Evolutionary conservation across 2,113 vertebrate species (phyloP).

Genomic region (Otus sunia): DNA sequence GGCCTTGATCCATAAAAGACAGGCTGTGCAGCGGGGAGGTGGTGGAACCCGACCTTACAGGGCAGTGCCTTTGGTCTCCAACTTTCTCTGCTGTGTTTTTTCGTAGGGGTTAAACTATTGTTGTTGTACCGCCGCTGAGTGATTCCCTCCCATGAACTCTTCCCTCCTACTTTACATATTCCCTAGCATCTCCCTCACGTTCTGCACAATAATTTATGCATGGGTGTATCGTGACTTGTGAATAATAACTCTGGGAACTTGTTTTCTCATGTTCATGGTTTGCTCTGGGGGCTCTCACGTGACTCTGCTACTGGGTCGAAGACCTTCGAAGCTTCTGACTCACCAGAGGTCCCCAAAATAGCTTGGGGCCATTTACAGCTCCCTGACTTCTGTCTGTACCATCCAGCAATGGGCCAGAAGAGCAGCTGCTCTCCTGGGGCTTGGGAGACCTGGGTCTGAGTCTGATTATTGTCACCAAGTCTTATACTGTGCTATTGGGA

Average conservation of each 20-base stretch:
- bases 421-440: background rate
- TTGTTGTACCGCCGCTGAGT: background rate
- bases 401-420: background rate
- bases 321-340: background rate
- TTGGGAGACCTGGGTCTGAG: background rate
- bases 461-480: accelerated
- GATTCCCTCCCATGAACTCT: conserved; percentile 3
- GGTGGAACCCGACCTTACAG: background rate
- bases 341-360: background rate
- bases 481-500: background rate
- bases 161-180: background rate
- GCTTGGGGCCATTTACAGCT: background rate
- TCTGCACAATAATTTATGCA: background rate
- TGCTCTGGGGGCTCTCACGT: background rate
- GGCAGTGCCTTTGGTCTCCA: background rate
- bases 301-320: background rate
- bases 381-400: background rate
- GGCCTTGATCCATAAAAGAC: background rate
- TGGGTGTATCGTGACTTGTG: background rate
- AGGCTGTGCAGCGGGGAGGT: background rate
- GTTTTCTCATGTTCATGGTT: background rate
- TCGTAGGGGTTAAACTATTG: background rate
- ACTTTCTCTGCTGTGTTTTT: background rate
- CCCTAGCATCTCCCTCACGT: background rate
- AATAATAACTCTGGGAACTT: background rate